Evolutionary conservation across 2,113 vertebrate species (phyloP).

Genomic region (Zosterops japonicus): DNA sequence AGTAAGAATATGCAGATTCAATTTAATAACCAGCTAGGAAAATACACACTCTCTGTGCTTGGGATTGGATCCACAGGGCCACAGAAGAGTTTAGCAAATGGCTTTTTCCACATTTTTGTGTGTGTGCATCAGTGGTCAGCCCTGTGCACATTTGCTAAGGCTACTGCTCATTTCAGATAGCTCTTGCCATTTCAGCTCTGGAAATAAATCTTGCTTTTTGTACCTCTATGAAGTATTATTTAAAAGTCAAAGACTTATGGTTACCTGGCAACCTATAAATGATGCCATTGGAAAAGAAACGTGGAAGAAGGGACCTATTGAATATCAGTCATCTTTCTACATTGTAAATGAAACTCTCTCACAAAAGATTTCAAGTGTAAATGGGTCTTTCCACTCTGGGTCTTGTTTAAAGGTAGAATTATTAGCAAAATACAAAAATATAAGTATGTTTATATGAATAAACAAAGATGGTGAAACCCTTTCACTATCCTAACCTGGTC

Average conservation of each 20-base stretch:
- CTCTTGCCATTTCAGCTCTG: slow-evolving; percentile 20
- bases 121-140: background rate
- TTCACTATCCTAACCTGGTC: background rate
- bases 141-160: slow-evolving; percentile 10
- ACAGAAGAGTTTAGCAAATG: slow-evolving; percentile 49
- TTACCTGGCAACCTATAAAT: slow-evolving; percentile 76
- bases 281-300: slow-evolving; percentile 38
- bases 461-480: background rate
- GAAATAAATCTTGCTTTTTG: slow-evolving; percentile 32
- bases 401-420: background rate
- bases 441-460: background rate
- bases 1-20: slow-evolving; percentile 17
- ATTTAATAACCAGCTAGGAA: slow-evolving; percentile 36
- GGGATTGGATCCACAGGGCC: slow-evolving; percentile 53
- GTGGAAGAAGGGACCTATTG: background rate
- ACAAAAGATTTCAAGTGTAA: slow-evolving; percentile 17
- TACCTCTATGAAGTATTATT: slow-evolving; percentile 31
- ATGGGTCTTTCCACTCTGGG: background rate
- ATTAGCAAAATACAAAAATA: background rate
- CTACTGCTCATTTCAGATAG: slow-evolving; percentile 55
- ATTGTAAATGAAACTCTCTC: slow-evolving; percentile 33
- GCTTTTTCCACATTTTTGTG: slow-evolving; percentile 17
- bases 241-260: slow-evolving; percentile 37
- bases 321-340: background rate
- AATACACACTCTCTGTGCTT: slow-evolving; percentile 39